These are phyloP conservation scores for Cathartes aura DNA, from an alignment of 2,113 vertebrate species.

Conservation along the genomic window DNA sequence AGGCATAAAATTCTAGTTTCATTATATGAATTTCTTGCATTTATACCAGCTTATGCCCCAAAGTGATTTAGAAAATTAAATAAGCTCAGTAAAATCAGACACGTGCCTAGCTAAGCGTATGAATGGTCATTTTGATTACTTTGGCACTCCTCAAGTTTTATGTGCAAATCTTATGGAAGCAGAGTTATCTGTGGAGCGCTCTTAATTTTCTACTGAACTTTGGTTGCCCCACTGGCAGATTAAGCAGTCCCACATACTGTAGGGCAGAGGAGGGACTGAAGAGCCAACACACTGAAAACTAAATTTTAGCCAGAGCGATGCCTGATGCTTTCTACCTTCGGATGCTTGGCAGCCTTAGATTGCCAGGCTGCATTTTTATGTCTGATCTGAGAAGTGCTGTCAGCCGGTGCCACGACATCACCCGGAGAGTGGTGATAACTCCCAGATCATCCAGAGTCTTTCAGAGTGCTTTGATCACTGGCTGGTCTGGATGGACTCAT, in stretches of 20 bases:
- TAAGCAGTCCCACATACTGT: not conserved
- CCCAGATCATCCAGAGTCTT: not conserved
- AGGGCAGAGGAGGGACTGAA: not conserved
- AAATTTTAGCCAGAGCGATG: not conserved
- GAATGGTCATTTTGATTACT: not conserved
- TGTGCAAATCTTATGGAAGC: not conserved
- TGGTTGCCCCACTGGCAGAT: not conserved
- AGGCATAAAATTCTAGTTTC: constrained; percentile 22
- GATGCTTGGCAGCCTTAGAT: not conserved
- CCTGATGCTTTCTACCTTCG: not conserved
- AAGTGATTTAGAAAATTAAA: constrained; percentile 34
- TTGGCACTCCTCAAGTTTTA: not conserved
- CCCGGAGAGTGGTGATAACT: not conserved
- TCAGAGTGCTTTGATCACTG: not conserved
- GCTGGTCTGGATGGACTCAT: not conserved
- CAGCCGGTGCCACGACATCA: fast-evolving
- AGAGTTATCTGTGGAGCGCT: not conserved
- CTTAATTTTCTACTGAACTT: not conserved
- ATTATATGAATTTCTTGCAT: constrained; percentile 15
- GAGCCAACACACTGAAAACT: not conserved
- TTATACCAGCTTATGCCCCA: not conserved
- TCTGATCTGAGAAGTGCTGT: fast-evolving
- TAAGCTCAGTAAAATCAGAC: not conserved
- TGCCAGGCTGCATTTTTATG: not conserved
- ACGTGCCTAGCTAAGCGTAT: not conserved